Conservation (phyloP, 1,140 invertebrate genomes). For the Adoxophyes honmai region DNA sequence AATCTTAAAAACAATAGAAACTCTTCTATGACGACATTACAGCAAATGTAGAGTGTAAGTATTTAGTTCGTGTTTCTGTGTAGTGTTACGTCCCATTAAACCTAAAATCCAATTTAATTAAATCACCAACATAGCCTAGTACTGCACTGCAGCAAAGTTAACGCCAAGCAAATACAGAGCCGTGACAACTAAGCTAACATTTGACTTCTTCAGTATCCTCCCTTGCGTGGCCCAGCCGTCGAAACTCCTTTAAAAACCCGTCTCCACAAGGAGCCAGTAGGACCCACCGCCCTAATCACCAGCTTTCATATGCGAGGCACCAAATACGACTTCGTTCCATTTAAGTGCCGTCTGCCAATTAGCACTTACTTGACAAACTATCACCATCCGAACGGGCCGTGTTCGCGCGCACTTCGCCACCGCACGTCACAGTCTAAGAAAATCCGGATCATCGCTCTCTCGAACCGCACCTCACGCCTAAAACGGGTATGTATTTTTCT, state of each 20-base stretch:
- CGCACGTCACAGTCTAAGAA: background rate
- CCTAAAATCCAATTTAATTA: too few relatives aligned
- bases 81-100: too few relatives aligned
- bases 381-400: background rate
- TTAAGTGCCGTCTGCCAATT: slow-evolving; percentile 3
- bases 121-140: too few relatives aligned
- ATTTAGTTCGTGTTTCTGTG: too few relatives aligned
- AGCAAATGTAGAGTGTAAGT: too few relatives aligned
- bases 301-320: background rate
- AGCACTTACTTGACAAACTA: slow-evolving; percentile 10
- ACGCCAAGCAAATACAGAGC: too few relatives aligned
- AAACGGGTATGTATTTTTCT: background rate
- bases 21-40: too few relatives aligned
- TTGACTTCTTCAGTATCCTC: too few relatives aligned
- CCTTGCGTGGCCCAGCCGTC: background rate
- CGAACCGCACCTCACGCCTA: background rate
- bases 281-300: background rate
- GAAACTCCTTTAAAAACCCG: background rate
- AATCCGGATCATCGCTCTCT: background rate
- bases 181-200: too few relatives aligned
- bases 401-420: background rate
- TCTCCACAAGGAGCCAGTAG: background rate
- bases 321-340: background rate
- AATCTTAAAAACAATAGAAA: too few relatives aligned
- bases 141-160: too few relatives aligned